Base-by-base conservation (phyloP, 2,888 invertebrate genomes). In the Horisme vitalbata region DNA sequence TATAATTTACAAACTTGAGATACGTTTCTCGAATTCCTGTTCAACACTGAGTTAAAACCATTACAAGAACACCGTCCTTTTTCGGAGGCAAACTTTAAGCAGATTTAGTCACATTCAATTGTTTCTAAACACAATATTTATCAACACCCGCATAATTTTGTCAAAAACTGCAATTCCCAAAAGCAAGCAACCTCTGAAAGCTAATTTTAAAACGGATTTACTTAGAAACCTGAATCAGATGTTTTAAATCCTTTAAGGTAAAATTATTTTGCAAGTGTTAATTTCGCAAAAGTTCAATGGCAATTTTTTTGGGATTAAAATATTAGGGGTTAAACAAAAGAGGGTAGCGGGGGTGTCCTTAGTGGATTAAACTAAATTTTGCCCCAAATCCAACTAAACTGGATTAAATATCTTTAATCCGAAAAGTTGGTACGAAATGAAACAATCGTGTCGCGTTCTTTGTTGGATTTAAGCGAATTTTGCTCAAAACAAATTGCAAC, bases 91-190 rank as follows among this genome's bases (percentile, higher is more conserved):
- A n/a, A n/a, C n/a, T n/a, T n/a, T n/a, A n/a, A n/a, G n/a, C n/a
- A n/a, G n/a, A n/a, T n/a, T n/a, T n/a, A n/a, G n/a, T 43, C 27
- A 21, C 12, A 13, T 21, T 15, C 36, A 23, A 38, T 39, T 38
- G 45, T 45, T 37, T 23, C n/a, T 6, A 39, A 31, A 36, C 7
- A 28, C 32, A 47, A 47, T 46, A 41, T 52, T 52, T 47, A 36
- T 30, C 39, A 46, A 33, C 44, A 43, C 39, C 46, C 46, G 46
- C 43, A 52, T 52, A 21, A 39, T 32, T 52, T 44, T 23, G 18
- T 8, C 21, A n/a, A 23, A 46, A 27, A n/a, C n/a, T n/a, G n/a
- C n/a, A n/a, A n/a, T n/a, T n/a, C 11, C 41, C 31, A 10, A 15
- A 15, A 26, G n/a, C n/a, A n/a, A 9, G 4, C 23, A 9, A 32